Percentiles rank a stretch among this genome's conserved stretches.
phyloP scores from a whole-genome alignment of 2,797 vertebrate genomes.

The Anomalospiza imberbis region DNA sequence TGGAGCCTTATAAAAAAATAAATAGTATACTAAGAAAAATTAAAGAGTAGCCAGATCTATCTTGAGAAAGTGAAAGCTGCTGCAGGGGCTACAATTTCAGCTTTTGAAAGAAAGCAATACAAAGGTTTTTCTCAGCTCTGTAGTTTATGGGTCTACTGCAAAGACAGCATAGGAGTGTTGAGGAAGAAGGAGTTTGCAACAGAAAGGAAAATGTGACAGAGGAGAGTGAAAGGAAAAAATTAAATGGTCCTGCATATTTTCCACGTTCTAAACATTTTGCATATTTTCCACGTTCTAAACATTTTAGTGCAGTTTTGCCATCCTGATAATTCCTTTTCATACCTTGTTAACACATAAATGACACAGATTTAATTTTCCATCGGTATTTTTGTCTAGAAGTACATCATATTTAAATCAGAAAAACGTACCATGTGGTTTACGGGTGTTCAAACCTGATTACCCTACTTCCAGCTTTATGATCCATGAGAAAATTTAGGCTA shows the following conservation, averaged over 20 bases:
- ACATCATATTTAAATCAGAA: not conserved
- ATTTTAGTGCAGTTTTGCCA: not conserved
- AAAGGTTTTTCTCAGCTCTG: not conserved
- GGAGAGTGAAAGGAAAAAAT: not conserved
- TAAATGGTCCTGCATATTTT: not conserved
- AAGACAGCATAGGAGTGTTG: not conserved
- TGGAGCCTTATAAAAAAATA: not conserved
- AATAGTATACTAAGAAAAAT: not conserved
- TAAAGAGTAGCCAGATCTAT: not conserved
- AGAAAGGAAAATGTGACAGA: not conserved
- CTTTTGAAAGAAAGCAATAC: not conserved
- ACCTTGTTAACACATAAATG: not conserved
- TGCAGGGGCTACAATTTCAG: not conserved
- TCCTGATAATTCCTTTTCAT: not conserved
- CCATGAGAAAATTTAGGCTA: not conserved
- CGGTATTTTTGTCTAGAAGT: not conserved
- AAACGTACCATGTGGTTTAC: not conserved
- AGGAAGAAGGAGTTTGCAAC: not conserved
- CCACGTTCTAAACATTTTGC: not conserved
- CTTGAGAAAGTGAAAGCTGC: not conserved
- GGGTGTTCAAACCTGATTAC: not conserved
- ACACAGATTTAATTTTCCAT: not conserved
- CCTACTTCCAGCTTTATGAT: not conserved
- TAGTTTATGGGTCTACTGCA: not conserved
- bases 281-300: not conserved